Evolutionary conservation across 2,888 invertebrate genomes (phyloP), one percentile per base, ranked within the genome.

Genomic region (Incurvaria masculella): DNA sequence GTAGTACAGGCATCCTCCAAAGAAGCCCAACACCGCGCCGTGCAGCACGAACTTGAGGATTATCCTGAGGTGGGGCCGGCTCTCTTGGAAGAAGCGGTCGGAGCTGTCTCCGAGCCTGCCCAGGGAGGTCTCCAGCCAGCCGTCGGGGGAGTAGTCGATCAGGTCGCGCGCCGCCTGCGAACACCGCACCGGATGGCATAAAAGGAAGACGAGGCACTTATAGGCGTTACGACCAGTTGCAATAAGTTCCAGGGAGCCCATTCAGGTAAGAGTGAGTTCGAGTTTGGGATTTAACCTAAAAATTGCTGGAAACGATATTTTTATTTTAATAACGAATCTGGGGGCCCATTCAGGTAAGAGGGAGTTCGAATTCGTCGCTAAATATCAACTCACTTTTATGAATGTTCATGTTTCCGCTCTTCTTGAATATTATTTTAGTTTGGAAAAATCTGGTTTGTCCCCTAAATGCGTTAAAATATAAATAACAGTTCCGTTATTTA

Each of bases 1-100:
- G 54, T 74, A 72, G 55, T 73, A 69, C 8, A 73, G 43, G 46
- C 68, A 64, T 2, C 66, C 73, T 11, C 72, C 59, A 48, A 78
- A 78, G 51, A 65, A 76, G 2, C 72, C 74, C 1, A 73, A 47
- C 0, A 70, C 63, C 0, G 68, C 17, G 0, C 71, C 73, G 33
- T 76, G 74, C 0, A 73, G 27, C 0, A 66, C 33, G 20, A 73
- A 72, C 2, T 64, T 39, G 4, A 55, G 33, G 2, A 72, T 49
- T 0, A 57, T 63, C 45, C 59, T 64, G 53, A 78, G 53, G 0
- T 59, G 50, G 0, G 61, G 57, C 0, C 61, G 48, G 57, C 74
- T 70, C 17, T 61, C 62, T 52, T 66, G 65, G 17, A 73, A 45
- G 57, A 75, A 75, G 14, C 57, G 55, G 1, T 68, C 69, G 0